phyloP scores from a whole-genome alignment of 2,797 vertebrate genomes.

The Garrulus glandarius region DNA sequence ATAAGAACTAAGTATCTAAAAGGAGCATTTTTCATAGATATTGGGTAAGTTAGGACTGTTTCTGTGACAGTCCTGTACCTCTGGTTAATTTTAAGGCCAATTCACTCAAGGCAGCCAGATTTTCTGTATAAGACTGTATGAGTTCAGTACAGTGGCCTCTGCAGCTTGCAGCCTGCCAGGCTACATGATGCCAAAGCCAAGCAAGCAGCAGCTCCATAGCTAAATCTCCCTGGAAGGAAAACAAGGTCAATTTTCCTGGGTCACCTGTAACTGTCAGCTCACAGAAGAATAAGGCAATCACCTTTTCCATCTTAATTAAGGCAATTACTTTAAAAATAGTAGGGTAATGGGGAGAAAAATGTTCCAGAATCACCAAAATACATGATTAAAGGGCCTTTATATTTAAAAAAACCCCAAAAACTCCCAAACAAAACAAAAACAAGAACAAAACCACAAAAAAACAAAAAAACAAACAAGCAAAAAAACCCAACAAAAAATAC shows the following conservation, averaged over 20 bases:
- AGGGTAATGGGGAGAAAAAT: not conserved
- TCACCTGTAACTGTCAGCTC: not conserved
- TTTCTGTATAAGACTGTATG: fast-evolving
- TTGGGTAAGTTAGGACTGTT: not conserved
- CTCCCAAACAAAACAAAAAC: not conserved
- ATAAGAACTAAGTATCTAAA: not conserved
- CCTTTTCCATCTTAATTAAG: not conserved
- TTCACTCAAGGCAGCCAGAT: not conserved
- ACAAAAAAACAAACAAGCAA: too few relatives aligned
- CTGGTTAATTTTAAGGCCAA: not conserved
- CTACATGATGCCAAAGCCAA: fast-evolving
- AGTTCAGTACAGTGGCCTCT: not conserved
- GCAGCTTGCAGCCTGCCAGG: not conserved
- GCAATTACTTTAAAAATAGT: not conserved
- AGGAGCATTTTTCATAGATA: not conserved
- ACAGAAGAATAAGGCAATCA: not conserved
- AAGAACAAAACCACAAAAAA: not conserved
- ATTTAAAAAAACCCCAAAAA: not conserved
- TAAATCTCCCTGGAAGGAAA: not conserved
- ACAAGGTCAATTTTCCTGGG: not conserved
- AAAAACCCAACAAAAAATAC: too few relatives aligned
- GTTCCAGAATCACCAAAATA: not conserved
- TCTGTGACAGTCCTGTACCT: not conserved
- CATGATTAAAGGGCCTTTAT: not conserved
- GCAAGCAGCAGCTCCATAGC: not conserved